Percentiles rank a stretch among this genome's conserved stretches.
Conservation (phyloP, 2,113 vertebrate genomes). For the Callopanchax toddi region DNA sequence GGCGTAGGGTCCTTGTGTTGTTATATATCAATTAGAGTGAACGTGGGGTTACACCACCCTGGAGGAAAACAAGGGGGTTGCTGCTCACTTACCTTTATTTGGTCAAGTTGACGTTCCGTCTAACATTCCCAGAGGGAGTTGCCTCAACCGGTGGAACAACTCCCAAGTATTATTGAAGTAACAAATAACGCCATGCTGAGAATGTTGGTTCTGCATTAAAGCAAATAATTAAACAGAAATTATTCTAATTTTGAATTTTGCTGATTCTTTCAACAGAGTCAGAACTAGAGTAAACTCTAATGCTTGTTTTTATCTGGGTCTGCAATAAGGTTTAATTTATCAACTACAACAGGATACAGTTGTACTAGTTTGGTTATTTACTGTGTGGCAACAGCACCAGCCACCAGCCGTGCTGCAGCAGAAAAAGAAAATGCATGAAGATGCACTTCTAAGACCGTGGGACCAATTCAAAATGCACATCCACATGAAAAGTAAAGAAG, state of each 20-base stretch:
- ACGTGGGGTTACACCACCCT: slow-evolving; percentile 21
- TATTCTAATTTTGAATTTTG: no score
- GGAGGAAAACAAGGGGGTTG: slow-evolving; percentile 43
- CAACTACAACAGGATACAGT: no score
- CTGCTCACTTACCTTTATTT: slow-evolving; percentile 54
- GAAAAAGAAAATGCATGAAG: not conserved
- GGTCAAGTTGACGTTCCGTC: slow-evolving; percentile 35
- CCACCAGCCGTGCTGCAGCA: not conserved
- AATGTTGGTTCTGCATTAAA: not conserved
- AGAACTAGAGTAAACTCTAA: no score
- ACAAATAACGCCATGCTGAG: not conserved
- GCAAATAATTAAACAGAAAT: not conserved
- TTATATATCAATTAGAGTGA: slow-evolving; percentile 74
- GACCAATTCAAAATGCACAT: slow-evolving; percentile 1
- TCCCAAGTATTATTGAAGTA: not conserved
- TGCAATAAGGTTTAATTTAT: no score
- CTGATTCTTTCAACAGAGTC: not conserved
- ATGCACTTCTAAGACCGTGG: not conserved
- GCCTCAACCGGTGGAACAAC: not conserved
- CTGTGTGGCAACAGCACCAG: no score
- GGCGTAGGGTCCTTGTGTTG: slow-evolving; percentile 56
- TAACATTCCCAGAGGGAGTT: slow-evolving; percentile 8
- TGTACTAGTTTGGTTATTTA: not conserved
- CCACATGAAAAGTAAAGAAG: not conserved
- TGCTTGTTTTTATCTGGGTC: no score